Evolutionary conservation across 2,797 vertebrate genomes (phyloP).

Genomic region (Coreius guichenoti): DNA sequence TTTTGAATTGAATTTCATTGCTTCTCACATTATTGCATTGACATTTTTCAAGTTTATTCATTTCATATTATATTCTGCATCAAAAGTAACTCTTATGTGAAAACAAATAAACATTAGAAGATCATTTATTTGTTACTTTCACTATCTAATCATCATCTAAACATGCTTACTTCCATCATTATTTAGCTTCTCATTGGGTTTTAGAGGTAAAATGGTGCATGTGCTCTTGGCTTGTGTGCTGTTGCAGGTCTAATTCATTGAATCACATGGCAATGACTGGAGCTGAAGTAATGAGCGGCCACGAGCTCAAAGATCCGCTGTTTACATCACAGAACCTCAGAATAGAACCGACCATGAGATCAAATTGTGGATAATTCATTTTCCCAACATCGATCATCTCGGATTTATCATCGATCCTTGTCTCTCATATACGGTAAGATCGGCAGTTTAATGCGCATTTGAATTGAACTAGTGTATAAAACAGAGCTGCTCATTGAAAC

Average conservation of each 20-base stretch:
- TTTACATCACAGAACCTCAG: background rate
- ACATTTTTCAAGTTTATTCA: background rate
- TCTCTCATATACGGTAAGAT: background rate
- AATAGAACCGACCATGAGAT: background rate
- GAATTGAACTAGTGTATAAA: background rate
- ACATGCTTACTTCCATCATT: background rate
- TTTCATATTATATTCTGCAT: background rate
- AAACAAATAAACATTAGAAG: background rate
- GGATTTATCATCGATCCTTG: background rate
- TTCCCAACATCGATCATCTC: background rate
- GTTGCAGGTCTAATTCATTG: constrained; percentile 10
- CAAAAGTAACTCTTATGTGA: too few species aligned
- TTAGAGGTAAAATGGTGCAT: background rate
- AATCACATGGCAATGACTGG: constrained; percentile 20
- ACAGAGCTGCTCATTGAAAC: background rate
- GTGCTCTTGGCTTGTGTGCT: background rate
- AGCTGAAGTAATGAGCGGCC: constrained; percentile 4
- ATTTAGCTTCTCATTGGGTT: background rate
- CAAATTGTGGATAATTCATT: constrained; percentile 1
- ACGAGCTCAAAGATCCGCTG: background rate
- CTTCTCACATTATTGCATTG: background rate
- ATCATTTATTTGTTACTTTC: background rate
- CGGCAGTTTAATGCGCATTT: background rate
- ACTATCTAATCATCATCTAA: background rate
- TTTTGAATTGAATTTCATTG: background rate